Evolutionary conservation across 2,113 vertebrate species (phyloP).

Genomic region (Thunnus maccoyii): DNA sequence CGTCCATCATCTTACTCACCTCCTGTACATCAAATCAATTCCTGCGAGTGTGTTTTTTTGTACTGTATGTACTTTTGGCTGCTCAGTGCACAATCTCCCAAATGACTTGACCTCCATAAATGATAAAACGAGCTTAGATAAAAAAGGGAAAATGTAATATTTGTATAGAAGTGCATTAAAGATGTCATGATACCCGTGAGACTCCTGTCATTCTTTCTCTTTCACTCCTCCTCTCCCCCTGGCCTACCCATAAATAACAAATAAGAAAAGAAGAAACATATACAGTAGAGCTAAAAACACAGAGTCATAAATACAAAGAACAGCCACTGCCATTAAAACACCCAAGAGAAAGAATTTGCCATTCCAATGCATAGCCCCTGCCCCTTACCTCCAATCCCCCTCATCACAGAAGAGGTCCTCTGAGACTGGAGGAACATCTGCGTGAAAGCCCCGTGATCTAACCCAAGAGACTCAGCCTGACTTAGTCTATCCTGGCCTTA

Average conservation of each 20-base stretch:
- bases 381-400: conserved; percentile 68
- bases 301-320: conserved; percentile 45
- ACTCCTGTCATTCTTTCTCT: neutral
- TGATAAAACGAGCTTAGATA: conserved; percentile 16
- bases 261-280: too few species aligned
- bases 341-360: conserved; percentile 63
- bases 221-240: neutral
- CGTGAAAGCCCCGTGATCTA: conserved; percentile 52
- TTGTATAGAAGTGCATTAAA: conserved; percentile 22
- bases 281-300: conserved; percentile 9
- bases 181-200: conserved; percentile 20
- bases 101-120: conserved; percentile 29
- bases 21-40: conserved; percentile 15
- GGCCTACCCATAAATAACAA: neutral
- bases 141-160: conserved; percentile 3
- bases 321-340: conserved; percentile 31
- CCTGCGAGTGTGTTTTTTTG: conserved; percentile 12
- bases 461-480: conserved; percentile 41
- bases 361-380: conserved; percentile 28
- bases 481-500: conserved; percentile 36
- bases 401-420: conserved; percentile 58
- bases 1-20: conserved; percentile 19
- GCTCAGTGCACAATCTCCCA: conserved; percentile 21
- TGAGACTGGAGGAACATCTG: conserved; percentile 62
- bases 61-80: neutral